Evolutionary conservation across 2,797 vertebrate genomes (phyloP).

Genomic region (Thripadectes ignobilis): DNA sequence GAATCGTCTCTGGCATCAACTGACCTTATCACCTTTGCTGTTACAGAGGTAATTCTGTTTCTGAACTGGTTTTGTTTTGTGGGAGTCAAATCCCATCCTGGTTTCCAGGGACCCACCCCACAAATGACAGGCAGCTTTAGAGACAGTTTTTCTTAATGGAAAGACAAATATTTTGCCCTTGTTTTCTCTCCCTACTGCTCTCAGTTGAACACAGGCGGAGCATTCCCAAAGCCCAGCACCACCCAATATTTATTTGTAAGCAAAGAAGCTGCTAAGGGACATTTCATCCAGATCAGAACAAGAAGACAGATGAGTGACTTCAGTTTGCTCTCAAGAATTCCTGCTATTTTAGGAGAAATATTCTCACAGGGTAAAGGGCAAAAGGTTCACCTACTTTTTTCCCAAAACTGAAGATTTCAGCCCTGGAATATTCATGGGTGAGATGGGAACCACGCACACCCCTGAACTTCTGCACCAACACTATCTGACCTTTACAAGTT

Average conservation of each 20-base stretch:
- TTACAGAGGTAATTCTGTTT: neutral
- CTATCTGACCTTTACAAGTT: neutral
- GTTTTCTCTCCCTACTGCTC: neutral
- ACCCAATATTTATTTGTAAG: neutral
- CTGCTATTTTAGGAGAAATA: neutral
- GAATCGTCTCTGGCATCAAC: neutral
- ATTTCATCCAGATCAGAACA: neutral
- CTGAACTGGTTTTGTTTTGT: neutral
- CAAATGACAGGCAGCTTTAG: neutral
- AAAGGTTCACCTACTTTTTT: neutral
- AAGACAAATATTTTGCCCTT: neutral
- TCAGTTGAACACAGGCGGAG: neutral
- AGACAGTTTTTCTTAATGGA: neutral
- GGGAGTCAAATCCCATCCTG: neutral
- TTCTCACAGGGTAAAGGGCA: neutral
- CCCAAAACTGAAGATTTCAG: neutral
- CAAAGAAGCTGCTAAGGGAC: neutral
- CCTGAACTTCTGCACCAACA: neutral
- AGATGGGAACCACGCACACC: rapidly evolving
- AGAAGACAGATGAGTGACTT: neutral
- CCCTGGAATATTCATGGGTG: neutral
- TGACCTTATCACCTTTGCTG: neutral
- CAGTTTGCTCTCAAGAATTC: neutral
- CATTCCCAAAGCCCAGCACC: neutral
- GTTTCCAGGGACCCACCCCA: neutral